phyloP scores from a whole-genome alignment of 2,113 vertebrate species.

The Jaculus jaculus region DNA sequence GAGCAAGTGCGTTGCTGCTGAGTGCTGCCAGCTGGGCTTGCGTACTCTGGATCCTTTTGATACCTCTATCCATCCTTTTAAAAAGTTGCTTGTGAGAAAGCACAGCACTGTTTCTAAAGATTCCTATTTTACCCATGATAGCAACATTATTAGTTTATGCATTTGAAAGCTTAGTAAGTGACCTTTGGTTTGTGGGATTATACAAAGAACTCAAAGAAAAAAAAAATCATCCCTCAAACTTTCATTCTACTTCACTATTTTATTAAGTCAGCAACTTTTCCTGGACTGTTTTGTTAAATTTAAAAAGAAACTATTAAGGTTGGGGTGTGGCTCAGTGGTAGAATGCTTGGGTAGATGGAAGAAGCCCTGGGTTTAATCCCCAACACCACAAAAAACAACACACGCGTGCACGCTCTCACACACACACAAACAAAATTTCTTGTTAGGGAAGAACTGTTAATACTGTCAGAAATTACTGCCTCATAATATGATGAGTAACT shows the following conservation, averaged over 20 bases:
- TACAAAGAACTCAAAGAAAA: background rate
- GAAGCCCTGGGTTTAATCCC: too few species aligned
- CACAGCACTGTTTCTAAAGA: background rate
- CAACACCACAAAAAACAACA: too few species aligned
- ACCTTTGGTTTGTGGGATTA: slow-evolving; percentile 16
- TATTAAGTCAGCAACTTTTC: slow-evolving; percentile 40
- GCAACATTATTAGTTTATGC: background rate
- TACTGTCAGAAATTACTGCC: background rate
- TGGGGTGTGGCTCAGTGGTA: too few species aligned
- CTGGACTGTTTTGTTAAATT: slow-evolving; percentile 6
- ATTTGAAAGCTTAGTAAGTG: background rate
- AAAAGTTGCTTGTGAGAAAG: background rate
- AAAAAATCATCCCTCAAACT: background rate
- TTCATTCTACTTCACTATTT: slow-evolving; percentile 2
- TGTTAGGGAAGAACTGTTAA: background rate
- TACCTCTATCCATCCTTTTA: background rate
- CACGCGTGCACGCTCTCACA: too few species aligned
- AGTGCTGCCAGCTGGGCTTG: background rate
- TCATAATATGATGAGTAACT: background rate
- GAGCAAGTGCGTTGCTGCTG: background rate
- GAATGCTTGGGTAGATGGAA: too few species aligned
- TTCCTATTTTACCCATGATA: background rate
- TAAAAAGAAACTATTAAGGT: too few species aligned
- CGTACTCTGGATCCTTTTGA: background rate
- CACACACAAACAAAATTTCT: background rate